These are phyloP conservation scores for Pluvianellus socialis DNA, from an alignment of 2,113 vertebrate species.

Conservation along the genomic window DNA sequence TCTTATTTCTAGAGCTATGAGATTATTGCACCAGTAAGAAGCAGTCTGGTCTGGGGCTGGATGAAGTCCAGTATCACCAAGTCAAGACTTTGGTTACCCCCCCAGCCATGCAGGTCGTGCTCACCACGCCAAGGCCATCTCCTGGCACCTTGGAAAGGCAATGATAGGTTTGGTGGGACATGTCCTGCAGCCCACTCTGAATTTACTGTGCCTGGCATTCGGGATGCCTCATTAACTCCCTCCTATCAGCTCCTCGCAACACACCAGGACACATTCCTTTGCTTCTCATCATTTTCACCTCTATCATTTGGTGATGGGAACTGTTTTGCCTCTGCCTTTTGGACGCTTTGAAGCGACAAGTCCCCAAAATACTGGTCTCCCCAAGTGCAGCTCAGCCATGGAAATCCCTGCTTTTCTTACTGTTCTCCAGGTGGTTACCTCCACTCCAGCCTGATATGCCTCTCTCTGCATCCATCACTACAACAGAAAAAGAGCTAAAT, in stretches of 20 bases:
- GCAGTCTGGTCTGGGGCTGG: neutral
- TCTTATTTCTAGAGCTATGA: neutral
- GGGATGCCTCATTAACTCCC: neutral
- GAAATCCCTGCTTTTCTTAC: neutral
- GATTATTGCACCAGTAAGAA: neutral
- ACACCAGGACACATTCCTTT: accelerated
- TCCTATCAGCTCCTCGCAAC: neutral
- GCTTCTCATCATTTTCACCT: neutral
- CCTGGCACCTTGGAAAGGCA: neutral
- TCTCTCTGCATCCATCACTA: neutral
- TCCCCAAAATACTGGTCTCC: neutral
- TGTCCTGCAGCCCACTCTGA: neutral
- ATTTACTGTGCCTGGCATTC: accelerated
- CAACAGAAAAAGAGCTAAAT: neutral
- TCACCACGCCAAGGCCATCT: neutral
- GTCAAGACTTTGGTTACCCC: neutral
- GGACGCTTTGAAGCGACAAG: accelerated
- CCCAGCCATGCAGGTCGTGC: accelerated
- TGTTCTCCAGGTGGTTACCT: neutral
- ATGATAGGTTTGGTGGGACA: neutral
- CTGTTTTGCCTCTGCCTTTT: accelerated
- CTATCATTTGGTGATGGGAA: accelerated
- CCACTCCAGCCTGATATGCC: neutral
- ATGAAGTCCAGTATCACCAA: neutral
- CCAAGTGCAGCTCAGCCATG: neutral